Percentiles rank a stretch among this genome's conserved stretches.
Evolutionary conservation across 2,888 invertebrate species (phyloP).

Genomic region (Mantis religiosa): DNA sequence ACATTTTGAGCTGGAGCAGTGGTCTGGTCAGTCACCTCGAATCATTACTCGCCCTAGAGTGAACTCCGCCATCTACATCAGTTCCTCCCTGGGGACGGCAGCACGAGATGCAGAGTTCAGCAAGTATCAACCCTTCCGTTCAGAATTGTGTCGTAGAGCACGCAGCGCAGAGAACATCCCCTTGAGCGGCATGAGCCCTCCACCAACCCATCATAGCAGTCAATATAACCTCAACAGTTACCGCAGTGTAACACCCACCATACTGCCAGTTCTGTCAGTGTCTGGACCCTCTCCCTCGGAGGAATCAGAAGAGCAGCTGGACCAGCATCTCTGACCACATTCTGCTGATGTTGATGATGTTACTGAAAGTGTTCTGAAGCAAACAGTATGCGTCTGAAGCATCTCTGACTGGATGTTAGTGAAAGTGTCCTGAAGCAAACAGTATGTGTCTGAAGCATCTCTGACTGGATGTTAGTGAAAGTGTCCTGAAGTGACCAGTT

Average conservation of each 20-base stretch:
- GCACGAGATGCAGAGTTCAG: constrained; percentile 62
- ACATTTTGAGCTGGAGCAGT: constrained; percentile 42
- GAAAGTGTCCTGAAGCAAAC: too few relatives aligned
- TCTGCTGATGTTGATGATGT: not conserved
- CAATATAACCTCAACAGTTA: not conserved
- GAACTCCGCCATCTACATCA: constrained; percentile 82
- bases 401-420: too few relatives aligned
- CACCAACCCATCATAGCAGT: not conserved
- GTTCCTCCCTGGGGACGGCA: constrained; percentile 50
- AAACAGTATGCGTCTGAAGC: too few relatives aligned
- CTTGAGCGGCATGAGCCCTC: constrained; percentile 35
- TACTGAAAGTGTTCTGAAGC: too few relatives aligned
- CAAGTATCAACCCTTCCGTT: constrained; percentile 74
- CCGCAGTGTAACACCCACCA: not conserved
- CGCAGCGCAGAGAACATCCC: constrained; percentile 67
- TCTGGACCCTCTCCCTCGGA: constrained; percentile 69
- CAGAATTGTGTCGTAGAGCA: constrained; percentile 74
- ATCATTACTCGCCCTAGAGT: constrained; percentile 60
- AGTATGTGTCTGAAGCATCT: too few relatives aligned
- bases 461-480: too few relatives aligned
- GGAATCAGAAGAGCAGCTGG: constrained; percentile 51
- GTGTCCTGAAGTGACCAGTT: too few relatives aligned
- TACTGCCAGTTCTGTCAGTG: constrained; percentile 68
- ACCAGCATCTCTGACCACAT: constrained; percentile 12
- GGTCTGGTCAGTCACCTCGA: constrained; percentile 19